A percentile compares a stretch with the other conserved stretches of the same genome.
phyloP scores from a whole-genome alignment of 2,888 invertebrate species.

The Lepidocyrtoides sp. region DNA sequence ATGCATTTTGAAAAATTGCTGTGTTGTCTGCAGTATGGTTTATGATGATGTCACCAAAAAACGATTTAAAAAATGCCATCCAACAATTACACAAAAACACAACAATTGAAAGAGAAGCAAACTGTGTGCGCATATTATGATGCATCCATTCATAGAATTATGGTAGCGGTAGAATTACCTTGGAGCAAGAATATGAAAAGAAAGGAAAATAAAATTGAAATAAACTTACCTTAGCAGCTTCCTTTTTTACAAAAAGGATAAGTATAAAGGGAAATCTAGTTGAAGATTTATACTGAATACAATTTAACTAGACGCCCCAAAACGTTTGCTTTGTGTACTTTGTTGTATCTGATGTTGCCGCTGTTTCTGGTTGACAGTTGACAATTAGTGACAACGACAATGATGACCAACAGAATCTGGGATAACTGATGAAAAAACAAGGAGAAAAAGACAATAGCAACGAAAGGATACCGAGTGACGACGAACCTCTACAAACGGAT shows the following conservation, averaged over 20 bases:
- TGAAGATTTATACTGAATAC: constrained; percentile 68
- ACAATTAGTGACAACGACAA: constrained; percentile 74
- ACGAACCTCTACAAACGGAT: constrained; percentile 88
- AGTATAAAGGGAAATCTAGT: constrained; percentile 54
- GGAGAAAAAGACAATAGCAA: constrained; percentile 88
- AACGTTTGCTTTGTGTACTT: neutral
- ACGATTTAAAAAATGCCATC: no score
- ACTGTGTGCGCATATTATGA: neutral
- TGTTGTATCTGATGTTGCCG: neutral
- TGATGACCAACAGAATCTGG: constrained; percentile 79
- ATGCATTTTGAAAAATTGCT: no score
- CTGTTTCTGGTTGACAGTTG: constrained; percentile 55
- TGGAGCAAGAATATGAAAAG: neutral
- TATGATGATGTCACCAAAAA: no score
- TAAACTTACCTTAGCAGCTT: constrained; percentile 66
- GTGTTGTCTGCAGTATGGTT: no score
- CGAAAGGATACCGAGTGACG: constrained; percentile 86
- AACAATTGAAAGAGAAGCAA: no score
- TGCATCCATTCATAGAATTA: constrained; percentile 26
- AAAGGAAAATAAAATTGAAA: constrained; percentile 13
- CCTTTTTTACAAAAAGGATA: constrained; percentile 61
- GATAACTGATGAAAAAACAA: constrained; percentile 85
- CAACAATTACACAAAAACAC: no score
- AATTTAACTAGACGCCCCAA: constrained; percentile 38
- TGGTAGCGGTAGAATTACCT: no score